Evolutionary conservation across 2,888 invertebrate species (phyloP), one percentile per base, ranked within the genome.

Genomic region (Keiferia lycopersicella): DNA sequence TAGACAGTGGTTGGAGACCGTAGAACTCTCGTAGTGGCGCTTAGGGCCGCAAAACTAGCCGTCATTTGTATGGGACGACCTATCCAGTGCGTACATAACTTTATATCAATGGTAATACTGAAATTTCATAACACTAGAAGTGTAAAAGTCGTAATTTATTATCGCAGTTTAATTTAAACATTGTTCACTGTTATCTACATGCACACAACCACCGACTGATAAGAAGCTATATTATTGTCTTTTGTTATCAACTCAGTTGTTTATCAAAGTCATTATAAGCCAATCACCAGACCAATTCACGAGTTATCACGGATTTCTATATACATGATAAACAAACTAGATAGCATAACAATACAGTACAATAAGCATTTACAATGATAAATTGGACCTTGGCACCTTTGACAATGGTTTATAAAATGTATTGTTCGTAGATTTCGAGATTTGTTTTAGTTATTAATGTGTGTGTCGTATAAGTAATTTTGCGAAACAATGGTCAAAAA

Each of bases 301-400:
- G 16, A 16, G 4, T 45, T 45, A 45, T 45, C 45, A 45, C n/a
- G n/a, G n/a, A 45, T 45, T 45, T 45, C 45, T 45, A 16, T 45
- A 45, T 6, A 7, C 45, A 16, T 53, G 20, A 53, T 53, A 12
- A 53, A 53, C 53, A 26, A 53, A 53, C 20, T 53, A 48, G 53
- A 53, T 53, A 26, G 14, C 45, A 4, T n/a, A 16, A 45, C 45
- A 45, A 45, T 45, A 45, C 14, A 39, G 14, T 14, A 41, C 45
- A 45, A 45, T 45, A n/a, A 45, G 45, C 11, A 16, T 45, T 45
- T 45, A 16, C n/a, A n/a, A n/a, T 45, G 4, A 16, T 45, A 26
- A 26, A 26, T 34, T 16, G 45, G 45, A n/a, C 45, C 45, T 45
- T 45, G 45, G 45, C 45, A 45, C 45, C 45, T 45, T 45, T 45